Evolutionary conservation across 2,113 vertebrate species (phyloP).

Genomic region (Irena cyanogastra): DNA sequence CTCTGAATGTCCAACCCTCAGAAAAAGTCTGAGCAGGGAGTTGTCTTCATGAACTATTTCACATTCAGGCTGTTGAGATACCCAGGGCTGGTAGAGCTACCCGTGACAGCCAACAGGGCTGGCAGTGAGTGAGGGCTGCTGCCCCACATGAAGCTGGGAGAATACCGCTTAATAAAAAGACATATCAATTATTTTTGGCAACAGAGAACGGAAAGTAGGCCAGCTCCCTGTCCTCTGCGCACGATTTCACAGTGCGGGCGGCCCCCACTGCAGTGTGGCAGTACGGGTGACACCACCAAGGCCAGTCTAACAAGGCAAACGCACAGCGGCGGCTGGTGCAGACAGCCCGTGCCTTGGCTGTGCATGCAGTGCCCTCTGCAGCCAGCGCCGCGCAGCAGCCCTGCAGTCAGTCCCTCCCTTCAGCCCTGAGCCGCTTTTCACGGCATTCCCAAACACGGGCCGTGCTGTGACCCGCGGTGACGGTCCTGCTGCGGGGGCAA

Average conservation of each 20-base stretch:
- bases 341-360: not conserved
- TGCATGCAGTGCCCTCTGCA: not conserved
- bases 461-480: accelerated
- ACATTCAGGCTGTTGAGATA: not conserved
- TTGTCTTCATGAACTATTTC: not conserved
- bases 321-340: accelerated
- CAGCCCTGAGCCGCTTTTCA: accelerated
- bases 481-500: not conserved
- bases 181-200: not conserved
- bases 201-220: not conserved
- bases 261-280: not conserved
- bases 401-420: accelerated
- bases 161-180: not conserved
- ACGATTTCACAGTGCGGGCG: not conserved
- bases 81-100: not conserved
- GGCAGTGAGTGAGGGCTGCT: not conserved
- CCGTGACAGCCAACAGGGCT: not conserved
- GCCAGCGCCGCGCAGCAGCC: not conserved
- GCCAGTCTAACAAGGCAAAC: accelerated
- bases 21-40: not conserved
- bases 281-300: not conserved
- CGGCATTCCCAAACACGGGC: accelerated
- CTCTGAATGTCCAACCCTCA: not conserved
- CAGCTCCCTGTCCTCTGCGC: not conserved
- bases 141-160: not conserved